A percentile compares a stretch with the other conserved stretches of the same genome.
phyloP scores from a whole-genome alignment of 2,797 vertebrate species.

The Acestrorhynchus altus region DNA sequence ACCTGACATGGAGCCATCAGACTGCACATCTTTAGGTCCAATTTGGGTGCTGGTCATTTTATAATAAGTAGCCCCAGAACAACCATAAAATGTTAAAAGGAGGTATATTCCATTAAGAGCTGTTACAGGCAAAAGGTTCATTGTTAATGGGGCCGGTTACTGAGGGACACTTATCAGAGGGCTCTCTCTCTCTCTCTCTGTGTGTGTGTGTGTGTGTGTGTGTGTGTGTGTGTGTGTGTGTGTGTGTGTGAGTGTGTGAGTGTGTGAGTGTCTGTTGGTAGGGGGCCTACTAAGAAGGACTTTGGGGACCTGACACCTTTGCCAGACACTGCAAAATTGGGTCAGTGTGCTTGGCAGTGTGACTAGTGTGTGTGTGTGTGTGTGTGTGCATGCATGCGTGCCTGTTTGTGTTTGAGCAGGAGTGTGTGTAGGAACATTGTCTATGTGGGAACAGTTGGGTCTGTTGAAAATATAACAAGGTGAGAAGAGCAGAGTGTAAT shows the following conservation, averaged over 20 bases:
- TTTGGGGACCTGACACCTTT: conserved; percentile 24
- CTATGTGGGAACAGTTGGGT: conserved; percentile 56
- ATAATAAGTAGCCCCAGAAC: conserved; percentile 46
- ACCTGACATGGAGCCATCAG: too few species aligned
- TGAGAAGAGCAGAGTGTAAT: conserved; percentile 27
- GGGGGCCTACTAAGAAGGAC: conserved; percentile 9
- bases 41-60: conserved; percentile 37
- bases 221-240: too few species aligned
- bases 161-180: conserved; percentile 27
- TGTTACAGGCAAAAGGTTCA: conserved; percentile 36
- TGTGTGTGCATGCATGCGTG: conserved; percentile 57
- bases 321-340: conserved; percentile 62
- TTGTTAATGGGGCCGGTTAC: conserved; percentile 12
- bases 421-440: conserved; percentile 40
- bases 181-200: too few species aligned
- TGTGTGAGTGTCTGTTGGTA: conserved; percentile 20
- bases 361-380: conserved; percentile 33
- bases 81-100: conserved; percentile 56
- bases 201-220: too few species aligned
- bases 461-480: neutral
- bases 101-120: conserved; percentile 44
- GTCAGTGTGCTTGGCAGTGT: conserved; percentile 68
- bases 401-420: conserved; percentile 57
- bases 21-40: conserved; percentile 30
- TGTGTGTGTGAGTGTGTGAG: neutral